Percentiles rank a stretch among this genome's conserved stretches.
phyloP scores from a whole-genome alignment of 2,797 vertebrate species.

The Tadarida brasiliensis region DNA sequence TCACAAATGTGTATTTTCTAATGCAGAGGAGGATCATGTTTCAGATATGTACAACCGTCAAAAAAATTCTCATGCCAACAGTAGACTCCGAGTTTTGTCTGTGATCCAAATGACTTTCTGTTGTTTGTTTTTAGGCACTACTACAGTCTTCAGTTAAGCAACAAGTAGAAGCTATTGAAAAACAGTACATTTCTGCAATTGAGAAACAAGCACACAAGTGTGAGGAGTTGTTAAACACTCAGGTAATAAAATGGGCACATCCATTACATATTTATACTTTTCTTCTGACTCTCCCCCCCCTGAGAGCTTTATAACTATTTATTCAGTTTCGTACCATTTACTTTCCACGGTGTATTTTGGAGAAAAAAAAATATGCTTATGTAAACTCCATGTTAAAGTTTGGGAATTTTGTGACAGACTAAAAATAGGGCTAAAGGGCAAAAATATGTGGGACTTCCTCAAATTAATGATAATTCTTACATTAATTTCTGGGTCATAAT shows the following conservation, averaged over 20 bases:
- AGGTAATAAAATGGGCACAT: conserved; percentile 82
- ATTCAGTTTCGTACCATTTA: conserved; percentile 52
- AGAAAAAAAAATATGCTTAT: conserved; percentile 61
- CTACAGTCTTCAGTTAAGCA: conserved; percentile 88
- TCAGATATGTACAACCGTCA: conserved; percentile 63
- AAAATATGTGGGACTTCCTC: background rate
- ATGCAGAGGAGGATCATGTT: conserved; percentile 65
- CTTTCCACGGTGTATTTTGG: conserved; percentile 65
- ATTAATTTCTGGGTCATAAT: conserved; percentile 9
- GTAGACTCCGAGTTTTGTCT: conserved; percentile 14
- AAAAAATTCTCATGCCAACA: background rate
- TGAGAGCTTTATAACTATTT: conserved; percentile 41
- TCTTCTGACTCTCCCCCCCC: conserved; percentile 16
- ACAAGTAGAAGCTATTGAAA: conserved; percentile 87
- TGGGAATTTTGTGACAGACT: conserved; percentile 25
- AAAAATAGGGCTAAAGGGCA: background rate
- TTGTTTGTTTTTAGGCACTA: conserved; percentile 85
- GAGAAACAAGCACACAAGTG: conserved; percentile 89
- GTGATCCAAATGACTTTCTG: conserved; percentile 68
- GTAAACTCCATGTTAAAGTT: conserved; percentile 43
- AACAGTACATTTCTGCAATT: conserved; percentile 86
- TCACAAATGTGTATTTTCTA: conserved; percentile 66
- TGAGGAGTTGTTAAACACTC: conserved; percentile 87
- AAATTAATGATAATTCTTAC: conserved; percentile 19
- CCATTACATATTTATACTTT: conserved; percentile 44